Evolutionary conservation across 2,888 invertebrate species (phyloP).

Genomic region (Mamestra brassicae): DNA sequence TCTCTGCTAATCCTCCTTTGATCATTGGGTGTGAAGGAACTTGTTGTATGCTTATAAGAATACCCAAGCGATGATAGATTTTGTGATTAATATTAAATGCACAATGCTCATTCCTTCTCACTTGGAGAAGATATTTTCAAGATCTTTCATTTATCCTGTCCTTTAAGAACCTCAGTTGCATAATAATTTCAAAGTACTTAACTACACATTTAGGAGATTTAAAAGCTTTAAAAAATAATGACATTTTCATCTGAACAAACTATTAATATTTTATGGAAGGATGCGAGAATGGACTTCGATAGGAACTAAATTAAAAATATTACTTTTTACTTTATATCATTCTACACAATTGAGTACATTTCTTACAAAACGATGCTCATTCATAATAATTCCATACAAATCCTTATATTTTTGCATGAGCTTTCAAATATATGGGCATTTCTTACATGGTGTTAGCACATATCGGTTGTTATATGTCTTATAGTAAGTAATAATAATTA

Average conservation of each 20-base stretch:
- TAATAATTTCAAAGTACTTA: conserved; percentile 47
- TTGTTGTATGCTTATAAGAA: neutral
- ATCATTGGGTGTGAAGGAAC: neutral
- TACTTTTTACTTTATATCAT: conserved; percentile 49
- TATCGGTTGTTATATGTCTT: conserved; percentile 17
- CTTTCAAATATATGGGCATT: conserved; percentile 51
- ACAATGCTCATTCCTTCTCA: too few relatives aligned
- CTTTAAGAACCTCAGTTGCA: neutral
- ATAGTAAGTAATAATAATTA: conserved; percentile 9
- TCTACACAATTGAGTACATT: conserved; percentile 68
- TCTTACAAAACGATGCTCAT: conserved; percentile 67
- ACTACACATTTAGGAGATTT: conserved; percentile 47
- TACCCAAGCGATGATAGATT: neutral
- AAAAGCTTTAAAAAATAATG: conserved; percentile 71
- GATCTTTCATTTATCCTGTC: neutral
- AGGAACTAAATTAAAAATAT: conserved; percentile 71
- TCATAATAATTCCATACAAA: conserved; percentile 58
- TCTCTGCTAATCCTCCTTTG: neutral
- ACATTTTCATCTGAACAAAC: conserved; percentile 59
- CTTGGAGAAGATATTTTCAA: neutral
- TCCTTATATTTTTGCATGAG: conserved; percentile 58
- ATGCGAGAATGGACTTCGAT: conserved; percentile 75
- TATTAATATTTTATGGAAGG: conserved; percentile 72
- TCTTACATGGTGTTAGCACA: conserved; percentile 19
- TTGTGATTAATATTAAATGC: neutral